Base-by-base conservation (phyloP, 2,797 vertebrate genomes). In the Gobionotothen gibberifrons region DNA sequence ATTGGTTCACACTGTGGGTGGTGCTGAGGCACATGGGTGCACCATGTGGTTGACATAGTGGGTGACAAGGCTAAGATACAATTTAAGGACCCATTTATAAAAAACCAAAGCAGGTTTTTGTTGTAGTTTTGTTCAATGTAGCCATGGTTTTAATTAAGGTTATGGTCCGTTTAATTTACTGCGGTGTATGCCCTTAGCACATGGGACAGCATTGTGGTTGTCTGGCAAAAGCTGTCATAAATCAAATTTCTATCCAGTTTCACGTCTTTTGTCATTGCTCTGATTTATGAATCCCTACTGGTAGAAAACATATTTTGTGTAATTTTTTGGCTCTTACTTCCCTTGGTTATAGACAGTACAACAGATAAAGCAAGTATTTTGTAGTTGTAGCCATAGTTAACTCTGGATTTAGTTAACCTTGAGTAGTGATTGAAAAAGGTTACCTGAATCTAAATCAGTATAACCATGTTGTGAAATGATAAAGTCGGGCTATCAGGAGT, bases 1-100 rank as follows among this genome's bases (percentile, higher is more conserved):
- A 92, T 90, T 92, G 91, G 91, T 82, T 83, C 73, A 77, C 40
- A 21, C 52, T 70, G 87, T 89, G 90, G 91, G 92, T 79, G 91
- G 82, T 82, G 80, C 74, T 63, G 84, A 76, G 73, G 79, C 72
- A 73, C 39, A 68, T 32, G 56, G 61, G 40, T 15, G 64, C 61
- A 65, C 44, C 66, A 43, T 36, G 67, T n/a, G 51, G 79, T 29
- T 36, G 72, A 63, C 15, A 62, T 36, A 82, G 81, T 72, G 78
- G 70, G 67, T 15, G 59, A 69, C 66, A 78, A 59, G 54, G 49
- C 17, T 66, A 58, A 66, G 2, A 1, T 19, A 53, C n/a, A 47
- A 11, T 74, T 39, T 49, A 11, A n/a, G 58, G 39, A 69, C 12
- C 10, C 5, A 10, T 51, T 47, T 2, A 69, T 49, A 48, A 12